These are phyloP conservation scores for Fragariocoptes setiger DNA, from an alignment of 1,140 invertebrate genomes.

Conservation along the genomic window DNA sequence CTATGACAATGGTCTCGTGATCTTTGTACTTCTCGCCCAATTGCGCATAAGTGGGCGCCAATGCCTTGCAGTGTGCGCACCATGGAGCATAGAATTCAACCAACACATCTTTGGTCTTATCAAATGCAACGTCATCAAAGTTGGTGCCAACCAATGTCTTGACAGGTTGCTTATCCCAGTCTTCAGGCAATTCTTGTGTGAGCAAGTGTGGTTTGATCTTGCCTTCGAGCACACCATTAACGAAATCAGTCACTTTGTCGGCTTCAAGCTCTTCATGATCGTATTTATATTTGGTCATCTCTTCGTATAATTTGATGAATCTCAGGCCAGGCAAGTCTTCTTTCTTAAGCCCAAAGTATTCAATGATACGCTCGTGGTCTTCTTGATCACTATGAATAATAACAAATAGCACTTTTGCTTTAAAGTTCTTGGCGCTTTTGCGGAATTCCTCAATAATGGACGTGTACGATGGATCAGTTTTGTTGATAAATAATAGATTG, in stretches of 20 bases:
- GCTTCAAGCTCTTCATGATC: conserved; percentile 33
- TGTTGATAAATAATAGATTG: conserved; percentile 70
- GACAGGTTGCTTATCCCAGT: conserved; percentile 85
- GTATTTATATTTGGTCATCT: conserved; percentile 95
- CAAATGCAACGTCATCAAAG: conserved; percentile 69
- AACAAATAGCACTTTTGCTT: conserved; percentile 64
- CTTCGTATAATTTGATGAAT: conserved; percentile 71
- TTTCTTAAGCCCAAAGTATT: conserved; percentile 93
- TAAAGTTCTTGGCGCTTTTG: conserved; percentile 52
- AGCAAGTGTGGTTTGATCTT: conserved; percentile 78
- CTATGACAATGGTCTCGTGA: conserved; percentile 51
- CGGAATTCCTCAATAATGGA: conserved; percentile 37
- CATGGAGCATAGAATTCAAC: conserved; percentile 98
- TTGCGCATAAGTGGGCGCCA: conserved; percentile 77
- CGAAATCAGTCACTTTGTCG: conserved; percentile 47
- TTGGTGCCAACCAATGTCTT: conserved; percentile 78
- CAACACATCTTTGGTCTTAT: conserved; percentile 64
- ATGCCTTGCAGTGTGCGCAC: conserved; percentile 78
- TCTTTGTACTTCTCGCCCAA: conserved; percentile 58
- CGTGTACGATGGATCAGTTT: conserved; percentile 41
- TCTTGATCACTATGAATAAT: conserved; percentile 76
- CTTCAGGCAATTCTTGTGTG: conserved; percentile 67
- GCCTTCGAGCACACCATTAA: conserved; percentile 53
- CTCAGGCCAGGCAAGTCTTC: conserved; percentile 65
- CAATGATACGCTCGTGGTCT: conserved; percentile 80